phyloP scores from a whole-genome alignment of 23 tunicate species.

The Botrylloides violaceus region DNA sequence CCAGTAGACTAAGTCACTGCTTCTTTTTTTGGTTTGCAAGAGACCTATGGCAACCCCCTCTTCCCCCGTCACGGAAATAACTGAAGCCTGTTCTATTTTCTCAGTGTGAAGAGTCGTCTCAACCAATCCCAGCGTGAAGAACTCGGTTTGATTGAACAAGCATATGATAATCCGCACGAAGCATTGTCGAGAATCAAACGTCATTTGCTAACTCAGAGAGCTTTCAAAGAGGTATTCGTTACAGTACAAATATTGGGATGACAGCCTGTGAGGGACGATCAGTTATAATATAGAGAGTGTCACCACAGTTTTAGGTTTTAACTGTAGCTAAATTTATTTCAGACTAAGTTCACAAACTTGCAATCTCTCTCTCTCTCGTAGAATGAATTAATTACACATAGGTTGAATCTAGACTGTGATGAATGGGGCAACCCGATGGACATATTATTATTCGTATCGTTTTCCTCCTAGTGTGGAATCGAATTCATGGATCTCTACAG shows the following conservation, averaged over 20 bases:
- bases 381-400: too few species aligned
- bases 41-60: too few species aligned
- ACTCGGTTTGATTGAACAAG: slow-evolving; percentile 94
- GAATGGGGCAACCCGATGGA: too few species aligned
- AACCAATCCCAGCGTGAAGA: slow-evolving; percentile 99
- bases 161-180: slow-evolving; percentile 99
- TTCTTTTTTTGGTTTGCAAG: background rate
- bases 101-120: slow-evolving; percentile 89
- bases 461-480: slow-evolving; percentile 69
- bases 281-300: too few species aligned
- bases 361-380: too few species aligned
- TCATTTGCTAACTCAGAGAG: slow-evolving; percentile 98
- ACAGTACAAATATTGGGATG: too few species aligned
- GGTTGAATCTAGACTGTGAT: too few species aligned
- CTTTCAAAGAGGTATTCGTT: slow-evolving; percentile 98
- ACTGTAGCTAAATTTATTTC: too few species aligned
- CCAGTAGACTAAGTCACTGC: background rate
- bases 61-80: too few species aligned
- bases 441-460: background rate
- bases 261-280: too few species aligned
- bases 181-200: slow-evolving; percentile 98
- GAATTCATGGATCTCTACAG: slow-evolving; percentile 99
- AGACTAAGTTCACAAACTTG: too few species aligned
- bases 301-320: too few species aligned
- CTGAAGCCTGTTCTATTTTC: background rate